Percentiles rank a stretch among this genome's conserved stretches.
Conservation (phyloP, 2,797 vertebrate species). For the Sciurus carolinensis region DNA sequence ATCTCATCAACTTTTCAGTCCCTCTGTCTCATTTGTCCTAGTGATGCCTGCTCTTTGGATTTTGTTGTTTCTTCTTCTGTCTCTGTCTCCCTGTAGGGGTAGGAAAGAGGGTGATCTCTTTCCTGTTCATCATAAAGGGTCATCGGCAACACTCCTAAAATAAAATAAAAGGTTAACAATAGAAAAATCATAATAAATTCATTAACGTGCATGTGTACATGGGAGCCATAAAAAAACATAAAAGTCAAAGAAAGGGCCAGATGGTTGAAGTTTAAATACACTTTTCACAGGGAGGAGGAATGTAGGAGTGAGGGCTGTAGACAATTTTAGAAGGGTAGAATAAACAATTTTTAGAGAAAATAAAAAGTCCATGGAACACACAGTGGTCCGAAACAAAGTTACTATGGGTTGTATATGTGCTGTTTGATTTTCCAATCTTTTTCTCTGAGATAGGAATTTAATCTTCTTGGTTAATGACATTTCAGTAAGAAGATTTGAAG, state of each 20-base stretch:
- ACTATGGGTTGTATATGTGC: background rate
- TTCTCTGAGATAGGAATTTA: background rate
- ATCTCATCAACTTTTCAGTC: background rate
- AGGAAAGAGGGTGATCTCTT: background rate
- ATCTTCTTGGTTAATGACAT: slow-evolving; percentile 15
- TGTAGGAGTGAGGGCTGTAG: background rate
- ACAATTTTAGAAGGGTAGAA: background rate
- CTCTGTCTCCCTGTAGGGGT: background rate
- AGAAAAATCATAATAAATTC: background rate
- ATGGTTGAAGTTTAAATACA: background rate
- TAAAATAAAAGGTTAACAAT: background rate
- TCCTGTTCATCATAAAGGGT: background rate
- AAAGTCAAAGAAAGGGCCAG: background rate
- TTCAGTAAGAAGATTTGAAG: slow-evolving; percentile 18
- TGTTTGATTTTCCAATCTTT: background rate
- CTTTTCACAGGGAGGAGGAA: background rate
- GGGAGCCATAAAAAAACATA: background rate
- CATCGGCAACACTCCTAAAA: no score
- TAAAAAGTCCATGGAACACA: background rate
- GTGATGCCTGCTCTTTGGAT: background rate
- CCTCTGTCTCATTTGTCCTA: background rate
- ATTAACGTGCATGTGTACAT: background rate
- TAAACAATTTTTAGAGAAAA: background rate
- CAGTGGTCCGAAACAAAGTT: background rate
- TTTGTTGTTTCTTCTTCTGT: slow-evolving; percentile 1